phyloP scores from a whole-genome alignment of 1,140 invertebrate genomes.

The Lanistes nyassanus region DNA sequence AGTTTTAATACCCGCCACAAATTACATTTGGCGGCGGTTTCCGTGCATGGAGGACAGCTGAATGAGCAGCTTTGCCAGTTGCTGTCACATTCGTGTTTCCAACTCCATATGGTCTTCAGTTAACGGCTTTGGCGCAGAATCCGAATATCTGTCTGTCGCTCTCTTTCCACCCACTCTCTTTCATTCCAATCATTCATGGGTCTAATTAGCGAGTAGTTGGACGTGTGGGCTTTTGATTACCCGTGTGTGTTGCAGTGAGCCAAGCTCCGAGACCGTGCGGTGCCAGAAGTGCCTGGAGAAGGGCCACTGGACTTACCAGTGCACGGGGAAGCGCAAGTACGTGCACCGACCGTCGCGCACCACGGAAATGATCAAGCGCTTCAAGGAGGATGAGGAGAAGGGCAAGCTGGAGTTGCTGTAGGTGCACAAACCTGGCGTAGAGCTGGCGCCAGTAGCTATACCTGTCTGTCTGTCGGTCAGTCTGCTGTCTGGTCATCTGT shows the following conservation, averaged over 20 bases:
- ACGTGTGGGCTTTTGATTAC: neutral
- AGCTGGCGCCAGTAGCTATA: neutral
- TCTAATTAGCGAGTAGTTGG: neutral
- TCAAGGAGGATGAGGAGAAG: conserved; percentile 71
- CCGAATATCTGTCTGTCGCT: too few species aligned
- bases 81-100: too few species aligned
- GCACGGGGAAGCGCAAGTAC: conserved; percentile 89
- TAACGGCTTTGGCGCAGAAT: too few species aligned
- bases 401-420: conserved; percentile 64
- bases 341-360: conserved; percentile 84
- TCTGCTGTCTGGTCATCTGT: too few species aligned
- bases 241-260: conserved; percentile 46
- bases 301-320: conserved; percentile 94
- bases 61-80: too few species aligned
- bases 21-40: too few species aligned
- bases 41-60: too few species aligned
- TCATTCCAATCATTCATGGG: neutral
- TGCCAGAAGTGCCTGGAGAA: conserved; percentile 92
- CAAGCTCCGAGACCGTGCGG: conserved; percentile 69
- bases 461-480: neutral
- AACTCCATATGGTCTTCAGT: too few species aligned
- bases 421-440: conserved; percentile 37
- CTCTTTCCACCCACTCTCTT: too few species aligned
- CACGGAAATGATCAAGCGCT: conserved; percentile 78
- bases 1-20: too few species aligned